Evolutionary conservation across 2,797 vertebrate species (phyloP).

Genomic region (Peromyscus attwateri): DNA sequence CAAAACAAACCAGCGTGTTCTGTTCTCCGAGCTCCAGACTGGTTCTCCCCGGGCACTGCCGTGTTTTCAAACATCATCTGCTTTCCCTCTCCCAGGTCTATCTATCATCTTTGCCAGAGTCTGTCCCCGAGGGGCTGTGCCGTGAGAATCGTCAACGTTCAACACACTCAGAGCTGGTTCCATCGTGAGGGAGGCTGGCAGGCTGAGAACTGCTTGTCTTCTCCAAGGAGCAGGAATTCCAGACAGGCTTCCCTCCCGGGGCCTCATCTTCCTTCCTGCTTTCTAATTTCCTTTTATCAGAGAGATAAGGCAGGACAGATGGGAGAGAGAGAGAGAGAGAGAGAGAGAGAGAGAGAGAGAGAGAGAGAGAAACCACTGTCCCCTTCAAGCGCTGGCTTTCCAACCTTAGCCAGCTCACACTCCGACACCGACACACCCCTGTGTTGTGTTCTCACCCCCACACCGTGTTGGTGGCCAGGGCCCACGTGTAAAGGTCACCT

Average conservation of each 20-base stretch:
- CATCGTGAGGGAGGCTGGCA: background rate
- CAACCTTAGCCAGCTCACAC: background rate
- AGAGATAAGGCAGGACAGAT: background rate
- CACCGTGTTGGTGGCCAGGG: background rate
- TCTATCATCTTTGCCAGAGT: slow-evolving; percentile 76
- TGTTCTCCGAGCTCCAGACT: slow-evolving; percentile 46
- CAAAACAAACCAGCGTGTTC: slow-evolving; percentile 77
- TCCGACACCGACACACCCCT: background rate
- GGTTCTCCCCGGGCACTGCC: rapidly evolving
- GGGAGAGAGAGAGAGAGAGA: background rate
- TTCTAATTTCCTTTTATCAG: slow-evolving; percentile 25
- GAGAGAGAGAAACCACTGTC: background rate
- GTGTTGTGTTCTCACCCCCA: background rate
- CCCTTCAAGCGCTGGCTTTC: background rate
- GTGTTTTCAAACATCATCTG: slow-evolving; percentile 76
- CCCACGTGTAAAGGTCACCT: background rate
- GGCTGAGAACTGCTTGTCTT: slow-evolving; percentile 29
- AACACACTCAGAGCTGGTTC: slow-evolving; percentile 57
- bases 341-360: no score
- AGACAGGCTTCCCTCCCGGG: background rate
- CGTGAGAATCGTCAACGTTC: slow-evolving; percentile 54
- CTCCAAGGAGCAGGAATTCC: background rate
- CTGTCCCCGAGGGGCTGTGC: slow-evolving; percentile 23
- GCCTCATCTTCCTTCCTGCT: background rate
- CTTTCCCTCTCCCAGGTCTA: slow-evolving; percentile 67